These are phyloP conservation scores for Penaeus vannamei DNA, from an alignment of 1,140 invertebrate genomes.

Conservation along the genomic window DNA sequence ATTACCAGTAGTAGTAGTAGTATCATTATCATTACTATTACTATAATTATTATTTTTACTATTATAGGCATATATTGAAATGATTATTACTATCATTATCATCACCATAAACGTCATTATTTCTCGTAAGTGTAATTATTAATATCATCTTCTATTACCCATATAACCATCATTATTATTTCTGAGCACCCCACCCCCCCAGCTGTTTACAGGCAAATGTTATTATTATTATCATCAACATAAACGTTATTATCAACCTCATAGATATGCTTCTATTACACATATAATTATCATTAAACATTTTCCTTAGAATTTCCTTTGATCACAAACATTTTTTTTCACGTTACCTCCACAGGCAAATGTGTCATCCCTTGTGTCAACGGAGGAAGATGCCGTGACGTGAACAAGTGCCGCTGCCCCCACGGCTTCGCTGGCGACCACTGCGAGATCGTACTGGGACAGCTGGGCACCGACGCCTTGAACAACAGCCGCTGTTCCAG, in stretches of 20 bases:
- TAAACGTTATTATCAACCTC: too few species aligned
- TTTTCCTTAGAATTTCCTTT: too few species aligned
- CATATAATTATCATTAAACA: too few species aligned
- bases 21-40: neutral
- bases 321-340: too few species aligned
- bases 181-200: too few species aligned
- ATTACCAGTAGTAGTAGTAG: too few species aligned
- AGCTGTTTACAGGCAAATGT: conserved; percentile 81
- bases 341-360: conserved; percentile 82
- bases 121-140: too few species aligned
- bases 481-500: conserved; percentile 39
- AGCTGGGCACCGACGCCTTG: neutral
- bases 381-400: conserved; percentile 86
- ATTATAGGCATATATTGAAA: neutral
- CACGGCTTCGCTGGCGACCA: conserved; percentile 85
- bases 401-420: conserved; percentile 88
- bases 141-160: too few species aligned
- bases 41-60: neutral
- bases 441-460: conserved; percentile 80
- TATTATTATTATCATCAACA: too few species aligned
- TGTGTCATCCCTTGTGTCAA: conserved; percentile 91
- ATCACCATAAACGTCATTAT: neutral
- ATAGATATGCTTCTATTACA: too few species aligned
- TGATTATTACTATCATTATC: neutral
- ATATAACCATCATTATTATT: too few species aligned